phyloP scores from a whole-genome alignment of 2,797 vertebrate species.

The Morus bassanus region DNA sequence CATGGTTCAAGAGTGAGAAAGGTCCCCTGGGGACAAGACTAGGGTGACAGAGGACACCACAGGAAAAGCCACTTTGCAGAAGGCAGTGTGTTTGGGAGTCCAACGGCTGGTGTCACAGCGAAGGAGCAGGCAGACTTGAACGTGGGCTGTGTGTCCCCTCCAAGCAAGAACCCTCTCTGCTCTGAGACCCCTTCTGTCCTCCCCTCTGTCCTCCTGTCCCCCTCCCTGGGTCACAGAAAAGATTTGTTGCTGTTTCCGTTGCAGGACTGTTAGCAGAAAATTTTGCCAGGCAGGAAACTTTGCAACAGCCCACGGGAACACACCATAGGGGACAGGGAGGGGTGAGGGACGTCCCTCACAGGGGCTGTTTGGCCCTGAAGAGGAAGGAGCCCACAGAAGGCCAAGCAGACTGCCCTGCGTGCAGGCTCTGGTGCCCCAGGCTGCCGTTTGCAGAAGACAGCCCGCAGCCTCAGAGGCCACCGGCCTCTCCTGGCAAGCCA shows the following conservation, averaged over 20 bases:
- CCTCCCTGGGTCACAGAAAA: not conserved
- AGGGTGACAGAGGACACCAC: not conserved
- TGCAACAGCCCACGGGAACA: not conserved
- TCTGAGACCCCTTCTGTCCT: not conserved
- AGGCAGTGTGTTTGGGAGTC: not conserved
- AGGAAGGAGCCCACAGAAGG: not conserved
- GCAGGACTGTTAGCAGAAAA: not conserved
- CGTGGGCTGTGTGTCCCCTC: not conserved
- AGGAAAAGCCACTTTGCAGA: not conserved
- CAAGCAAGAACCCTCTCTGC: not conserved
- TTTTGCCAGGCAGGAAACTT: not conserved
- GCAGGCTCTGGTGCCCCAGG: not conserved
- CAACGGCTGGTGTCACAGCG: rapidly evolving
- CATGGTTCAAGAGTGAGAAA: not conserved
- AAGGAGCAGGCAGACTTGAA: rapidly evolving
- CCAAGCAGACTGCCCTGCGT: not conserved
- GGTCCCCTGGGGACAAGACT: conserved; percentile 12
- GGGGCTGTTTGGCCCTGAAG: not conserved
- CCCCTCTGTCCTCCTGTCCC: not conserved
- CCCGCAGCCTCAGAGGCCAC: no score
- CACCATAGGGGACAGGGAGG: not conserved
- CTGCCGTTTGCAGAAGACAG: not conserved
- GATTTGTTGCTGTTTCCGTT: not conserved
- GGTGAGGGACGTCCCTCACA: rapidly evolving
- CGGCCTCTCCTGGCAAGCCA: not conserved